Percentiles rank a stretch among this genome's conserved stretches.
These are phyloP conservation scores for Drosophila ogumai DNA, from an alignment of 1,140 invertebrate species.

Conservation along the genomic window DNA sequence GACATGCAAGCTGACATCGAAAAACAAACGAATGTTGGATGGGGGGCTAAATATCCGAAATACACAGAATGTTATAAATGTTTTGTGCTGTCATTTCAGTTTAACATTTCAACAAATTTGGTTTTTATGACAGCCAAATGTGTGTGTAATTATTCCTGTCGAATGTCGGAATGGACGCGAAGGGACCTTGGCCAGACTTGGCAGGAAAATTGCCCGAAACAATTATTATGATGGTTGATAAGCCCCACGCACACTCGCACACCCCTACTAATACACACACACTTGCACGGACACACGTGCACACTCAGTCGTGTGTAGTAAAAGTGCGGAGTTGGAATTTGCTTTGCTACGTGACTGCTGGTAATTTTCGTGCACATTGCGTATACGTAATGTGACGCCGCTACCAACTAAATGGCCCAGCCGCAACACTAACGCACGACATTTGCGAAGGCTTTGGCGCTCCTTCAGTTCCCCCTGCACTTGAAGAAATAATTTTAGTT, in stretches of 20 bases:
- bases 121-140: conserved; percentile 42
- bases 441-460: conserved; percentile 42
- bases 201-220: conserved; percentile 39
- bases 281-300: conserved; percentile 21
- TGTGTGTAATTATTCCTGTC: conserved; percentile 55
- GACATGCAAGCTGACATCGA: conserved; percentile 8
- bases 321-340: conserved; percentile 49
- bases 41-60: background rate
- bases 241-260: conserved; percentile 26
- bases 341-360: conserved; percentile 42
- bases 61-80: conserved; percentile 31
- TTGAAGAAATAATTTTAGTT: background rate
- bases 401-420: conserved; percentile 54
- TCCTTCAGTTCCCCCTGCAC: conserved; percentile 9
- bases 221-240: conserved; percentile 64
- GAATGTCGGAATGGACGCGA: conserved; percentile 41
- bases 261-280: conserved; percentile 3
- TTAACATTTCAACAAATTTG: conserved; percentile 58
- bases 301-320: conserved; percentile 40
- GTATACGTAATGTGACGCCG: conserved; percentile 57
- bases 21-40: conserved; percentile 7
- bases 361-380: conserved; percentile 53
- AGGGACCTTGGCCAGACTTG: conserved; percentile 35
- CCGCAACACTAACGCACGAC: conserved; percentile 34
- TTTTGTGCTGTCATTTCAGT: conserved; percentile 24